These are phyloP conservation scores for Drosophila gaucha DNA, from an alignment of 2,888 invertebrate species.

Conservation along the genomic window DNA sequence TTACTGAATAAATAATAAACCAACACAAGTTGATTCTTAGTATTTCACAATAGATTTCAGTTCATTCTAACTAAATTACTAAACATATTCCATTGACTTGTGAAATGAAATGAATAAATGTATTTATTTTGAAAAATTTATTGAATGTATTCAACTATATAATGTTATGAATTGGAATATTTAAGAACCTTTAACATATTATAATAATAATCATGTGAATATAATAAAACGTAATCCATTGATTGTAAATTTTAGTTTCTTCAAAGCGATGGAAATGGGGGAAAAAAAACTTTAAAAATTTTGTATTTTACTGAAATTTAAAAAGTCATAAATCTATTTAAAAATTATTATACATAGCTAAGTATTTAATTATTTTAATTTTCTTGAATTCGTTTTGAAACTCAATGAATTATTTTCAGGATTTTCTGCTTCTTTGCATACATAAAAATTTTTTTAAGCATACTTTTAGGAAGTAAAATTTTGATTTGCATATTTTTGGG, in stretches of 20 bases:
- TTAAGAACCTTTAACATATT: too few relatives aligned
- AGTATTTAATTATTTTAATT: too few relatives aligned
- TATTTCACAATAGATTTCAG: neutral
- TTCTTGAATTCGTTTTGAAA: too few relatives aligned
- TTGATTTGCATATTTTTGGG: slow-evolving; percentile 34
- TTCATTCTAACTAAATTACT: neutral
- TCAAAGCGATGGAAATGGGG: too few relatives aligned
- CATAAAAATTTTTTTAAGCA: slow-evolving; percentile 4
- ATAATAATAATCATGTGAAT: too few relatives aligned
- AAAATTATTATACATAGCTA: too few relatives aligned
- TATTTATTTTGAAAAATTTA: neutral
- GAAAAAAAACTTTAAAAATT: too few relatives aligned
- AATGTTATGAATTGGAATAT: neutral
- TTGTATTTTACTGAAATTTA: too few relatives aligned
- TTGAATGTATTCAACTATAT: neutral
- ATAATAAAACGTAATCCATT: too few relatives aligned
- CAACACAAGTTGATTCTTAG: neutral
- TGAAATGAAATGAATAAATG: too few relatives aligned
- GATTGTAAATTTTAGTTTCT: too few relatives aligned
- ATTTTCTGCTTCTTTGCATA: neutral
- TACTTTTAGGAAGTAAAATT: slow-evolving; percentile 30
- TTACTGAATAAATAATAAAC: neutral
- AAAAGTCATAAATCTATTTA: too few relatives aligned
- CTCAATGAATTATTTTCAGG: neutral
- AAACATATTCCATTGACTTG: neutral